These are phyloP conservation scores for Bombus superbus DNA, from an alignment of 1,140 invertebrate species.

Conservation along the genomic window DNA sequence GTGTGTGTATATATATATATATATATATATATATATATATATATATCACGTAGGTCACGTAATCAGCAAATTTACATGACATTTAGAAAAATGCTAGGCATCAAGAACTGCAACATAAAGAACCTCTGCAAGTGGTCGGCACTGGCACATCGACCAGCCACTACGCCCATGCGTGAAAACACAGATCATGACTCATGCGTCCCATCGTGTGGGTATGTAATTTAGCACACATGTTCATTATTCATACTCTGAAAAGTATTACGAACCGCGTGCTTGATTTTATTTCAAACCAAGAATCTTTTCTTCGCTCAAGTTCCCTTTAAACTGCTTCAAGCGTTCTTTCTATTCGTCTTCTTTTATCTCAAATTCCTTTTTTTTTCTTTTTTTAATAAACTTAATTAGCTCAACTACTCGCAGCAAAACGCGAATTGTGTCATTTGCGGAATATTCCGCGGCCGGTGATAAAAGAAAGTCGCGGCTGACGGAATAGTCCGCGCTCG, in stretches of 20 bases:
- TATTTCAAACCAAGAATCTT: neutral
- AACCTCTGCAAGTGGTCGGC: conserved; percentile 6
- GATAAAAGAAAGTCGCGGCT: neutral
- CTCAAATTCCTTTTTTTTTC: neutral
- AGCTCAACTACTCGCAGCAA: neutral
- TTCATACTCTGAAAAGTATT: conserved; percentile 36
- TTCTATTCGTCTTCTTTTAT: neutral
- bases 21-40: no score
- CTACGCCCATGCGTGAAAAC: conserved; percentile 51
- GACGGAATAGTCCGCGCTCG: no score
- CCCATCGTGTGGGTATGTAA: conserved; percentile 37
- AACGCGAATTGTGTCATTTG: neutral
- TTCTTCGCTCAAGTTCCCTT: neutral
- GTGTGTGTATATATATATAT: no score
- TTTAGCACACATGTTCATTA: conserved; percentile 42
- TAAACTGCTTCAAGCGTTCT: no score
- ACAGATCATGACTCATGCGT: conserved; percentile 53
- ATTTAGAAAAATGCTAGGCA: neutral
- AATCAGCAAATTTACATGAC: neutral
- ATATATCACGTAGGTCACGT: neutral
- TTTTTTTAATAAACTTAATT: no score
- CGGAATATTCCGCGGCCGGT: neutral
- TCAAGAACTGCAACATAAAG: neutral
- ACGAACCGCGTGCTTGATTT: conserved; percentile 8
- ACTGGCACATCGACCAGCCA: conserved; percentile 38